These are phyloP conservation scores for Cheilosia pagana DNA, from an alignment of 2,888 invertebrate genomes.

Conservation along the genomic window DNA sequence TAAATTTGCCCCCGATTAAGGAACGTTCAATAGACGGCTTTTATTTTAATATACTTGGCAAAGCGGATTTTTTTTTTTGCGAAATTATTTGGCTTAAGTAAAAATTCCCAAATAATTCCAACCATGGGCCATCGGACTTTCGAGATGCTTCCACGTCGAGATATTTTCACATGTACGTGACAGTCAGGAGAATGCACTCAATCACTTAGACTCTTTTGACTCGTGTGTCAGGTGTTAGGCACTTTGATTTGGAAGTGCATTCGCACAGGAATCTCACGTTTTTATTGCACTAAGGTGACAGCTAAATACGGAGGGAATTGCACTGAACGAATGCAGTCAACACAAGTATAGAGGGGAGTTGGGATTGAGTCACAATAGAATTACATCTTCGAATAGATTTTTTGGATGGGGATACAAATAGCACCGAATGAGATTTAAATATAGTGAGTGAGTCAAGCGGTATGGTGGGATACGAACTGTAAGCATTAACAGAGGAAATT, in stretches of 20 bases:
- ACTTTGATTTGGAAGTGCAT: not conserved
- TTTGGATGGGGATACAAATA: too few species aligned
- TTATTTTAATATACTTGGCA: not conserved
- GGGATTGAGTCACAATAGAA: too few species aligned
- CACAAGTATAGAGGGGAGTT: not conserved
- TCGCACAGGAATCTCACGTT: not conserved
- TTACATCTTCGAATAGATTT: too few species aligned
- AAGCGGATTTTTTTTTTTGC: not conserved
- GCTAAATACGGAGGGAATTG: not conserved
- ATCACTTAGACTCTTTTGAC: constrained; percentile 8
- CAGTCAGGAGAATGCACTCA: constrained; percentile 23
- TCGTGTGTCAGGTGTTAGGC: not conserved
- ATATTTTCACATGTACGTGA: constrained; percentile 6
- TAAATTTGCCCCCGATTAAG: not conserved
- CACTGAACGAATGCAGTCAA: not conserved
- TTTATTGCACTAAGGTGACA: not conserved
- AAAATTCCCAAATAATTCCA: not conserved
- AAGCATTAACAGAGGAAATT: too few species aligned
- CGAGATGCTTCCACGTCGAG: not conserved
- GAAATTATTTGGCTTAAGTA: not conserved
- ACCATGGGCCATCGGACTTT: not conserved
- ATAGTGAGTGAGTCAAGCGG: too few species aligned
- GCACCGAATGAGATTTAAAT: too few species aligned
- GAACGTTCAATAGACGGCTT: not conserved
- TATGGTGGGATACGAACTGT: too few species aligned